Evolutionary conservation across 2,113 vertebrate genomes (phyloP).

Genomic region (Plectropomus leopardus): DNA sequence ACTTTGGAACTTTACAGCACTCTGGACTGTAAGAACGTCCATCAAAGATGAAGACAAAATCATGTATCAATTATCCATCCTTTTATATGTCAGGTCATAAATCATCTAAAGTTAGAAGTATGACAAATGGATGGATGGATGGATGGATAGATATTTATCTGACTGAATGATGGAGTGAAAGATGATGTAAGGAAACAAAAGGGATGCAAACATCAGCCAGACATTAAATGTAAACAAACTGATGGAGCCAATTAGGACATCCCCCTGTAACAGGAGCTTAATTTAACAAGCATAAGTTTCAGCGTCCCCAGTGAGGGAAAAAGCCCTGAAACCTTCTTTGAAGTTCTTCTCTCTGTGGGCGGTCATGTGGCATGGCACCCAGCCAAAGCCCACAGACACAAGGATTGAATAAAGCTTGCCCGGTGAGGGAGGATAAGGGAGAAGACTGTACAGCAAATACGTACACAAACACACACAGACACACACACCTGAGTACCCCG

Average conservation of each 20-base stretch:
- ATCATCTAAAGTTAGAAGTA: background rate
- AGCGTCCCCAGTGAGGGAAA: conserved; percentile 45
- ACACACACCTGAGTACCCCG: background rate
- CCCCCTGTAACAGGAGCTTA: conserved; percentile 46
- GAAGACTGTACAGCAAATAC: conserved; percentile 10
- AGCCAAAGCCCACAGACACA: conserved; percentile 61
- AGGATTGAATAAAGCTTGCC: conserved; percentile 55
- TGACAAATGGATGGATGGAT: background rate
- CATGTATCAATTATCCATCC: background rate
- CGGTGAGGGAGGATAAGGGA: conserved; percentile 29
- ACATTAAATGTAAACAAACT: conserved; percentile 64
- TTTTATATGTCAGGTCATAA: background rate
- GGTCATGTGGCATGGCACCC: conserved; percentile 52
- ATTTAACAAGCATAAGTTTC: conserved; percentile 56
- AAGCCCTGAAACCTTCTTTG: conserved; percentile 53
- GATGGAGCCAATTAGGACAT: conserved; percentile 59
- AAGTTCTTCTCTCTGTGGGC: conserved; percentile 61
- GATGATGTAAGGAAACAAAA: background rate
- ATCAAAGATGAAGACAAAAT: background rate
- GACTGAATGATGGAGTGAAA: background rate
- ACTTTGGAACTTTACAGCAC: too few relatives aligned
- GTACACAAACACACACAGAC: conserved; percentile 19
- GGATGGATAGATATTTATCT: background rate
- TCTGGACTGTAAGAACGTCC: background rate
- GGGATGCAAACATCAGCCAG: conserved; percentile 8